Evolutionary conservation across 2,113 vertebrate species (phyloP).

Genomic region (Gorsachius goisagi): DNA sequence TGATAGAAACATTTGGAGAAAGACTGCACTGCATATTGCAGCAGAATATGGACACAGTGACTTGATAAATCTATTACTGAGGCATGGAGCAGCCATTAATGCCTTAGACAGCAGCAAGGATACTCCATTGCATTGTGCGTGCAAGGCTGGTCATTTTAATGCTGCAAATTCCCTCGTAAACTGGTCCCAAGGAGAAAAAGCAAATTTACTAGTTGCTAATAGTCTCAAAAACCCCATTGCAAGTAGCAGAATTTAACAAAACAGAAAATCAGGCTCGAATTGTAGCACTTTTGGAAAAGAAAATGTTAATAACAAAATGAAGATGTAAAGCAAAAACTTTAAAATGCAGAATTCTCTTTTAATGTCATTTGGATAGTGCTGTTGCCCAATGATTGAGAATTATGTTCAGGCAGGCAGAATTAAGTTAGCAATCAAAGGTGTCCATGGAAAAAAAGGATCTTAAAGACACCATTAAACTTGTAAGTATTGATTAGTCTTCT

Average conservation of each 20-base stretch:
- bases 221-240: constrained; percentile 75
- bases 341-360: not conserved
- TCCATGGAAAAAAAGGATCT: not conserved
- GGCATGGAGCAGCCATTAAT: constrained; percentile 69
- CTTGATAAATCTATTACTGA: constrained; percentile 65
- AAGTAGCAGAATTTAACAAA: constrained; percentile 66
- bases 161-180: constrained; percentile 63
- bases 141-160: constrained; percentile 61
- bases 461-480: not conserved
- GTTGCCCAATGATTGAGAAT: not conserved
- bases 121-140: constrained; percentile 77
- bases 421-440: not conserved
- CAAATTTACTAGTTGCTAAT: constrained; percentile 69
- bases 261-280: constrained; percentile 67
- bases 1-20: constrained; percentile 78
- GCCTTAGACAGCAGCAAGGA: constrained; percentile 76
- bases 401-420: not conserved
- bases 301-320: constrained; percentile 79
- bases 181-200: constrained; percentile 65
- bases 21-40: constrained; percentile 73
- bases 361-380: not conserved
- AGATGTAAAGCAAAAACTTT: not conserved
- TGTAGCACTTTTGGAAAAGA: constrained; percentile 72
- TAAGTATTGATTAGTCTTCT: not conserved
- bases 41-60: constrained; percentile 65